Evolutionary conservation across 64 coral and sea anemone genomes (phyloP), one percentile per base, ranked within the genome.

Genomic region (Montipora foliosa): DNA sequence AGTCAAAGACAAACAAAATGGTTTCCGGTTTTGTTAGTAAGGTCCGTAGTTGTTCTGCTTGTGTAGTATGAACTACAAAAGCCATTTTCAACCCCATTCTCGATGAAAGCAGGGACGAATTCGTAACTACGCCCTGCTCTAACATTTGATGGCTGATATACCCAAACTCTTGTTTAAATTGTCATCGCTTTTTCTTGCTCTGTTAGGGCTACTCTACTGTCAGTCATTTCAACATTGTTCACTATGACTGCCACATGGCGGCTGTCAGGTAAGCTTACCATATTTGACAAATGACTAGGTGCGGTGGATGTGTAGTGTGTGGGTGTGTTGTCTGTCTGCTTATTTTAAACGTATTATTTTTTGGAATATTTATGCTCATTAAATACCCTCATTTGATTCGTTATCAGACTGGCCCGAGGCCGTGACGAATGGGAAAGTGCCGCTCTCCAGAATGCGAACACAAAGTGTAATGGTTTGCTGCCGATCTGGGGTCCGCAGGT

Each of bases 391-490:
- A 24, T 77, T 44, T 19, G 59, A 71, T 95, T 22, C 0, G 2
- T 12, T 44, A 13, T 64, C 66, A 99, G 94, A 76, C 91, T 99
- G 21, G 97, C 97, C 8, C 92, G 98, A 5, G 87, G 98, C 67
- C 98, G 98, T 55, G 98, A 99, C 15, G 98, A 99, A 74, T 99
- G 98, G 98, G 95, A 99, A 48, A 99, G 98, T 87, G 98, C 98
- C 3, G 98, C 98, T 0, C 80, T 96, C 19, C 98, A 99, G 90
- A 99, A 99, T 92, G 95, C 98, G 8, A 99, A 96, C 86, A 99
- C 98, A 48, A 99, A 99, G 47, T 99, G 98, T 57, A 99, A 99
- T 81, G 98, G 98, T 10, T 89, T 99, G 14, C 69, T 99, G 5
- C 98, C 98, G 15, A 99, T 99, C 75, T 99, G 98, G 98, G 95